Evolutionary conservation across 2,113 vertebrate genomes (phyloP).

Genomic region (Odontophorus gujanensis): DNA sequence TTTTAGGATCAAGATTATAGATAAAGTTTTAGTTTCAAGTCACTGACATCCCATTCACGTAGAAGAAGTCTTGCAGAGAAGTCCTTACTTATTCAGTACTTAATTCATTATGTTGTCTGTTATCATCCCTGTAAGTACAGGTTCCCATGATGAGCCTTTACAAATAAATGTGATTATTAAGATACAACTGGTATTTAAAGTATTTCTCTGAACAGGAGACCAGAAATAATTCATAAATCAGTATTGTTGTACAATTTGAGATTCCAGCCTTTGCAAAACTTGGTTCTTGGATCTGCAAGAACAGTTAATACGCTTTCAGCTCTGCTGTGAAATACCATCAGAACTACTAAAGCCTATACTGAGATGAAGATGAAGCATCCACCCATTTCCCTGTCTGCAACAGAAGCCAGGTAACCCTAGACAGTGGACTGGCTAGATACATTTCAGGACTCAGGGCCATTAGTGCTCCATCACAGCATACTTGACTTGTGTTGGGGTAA

Average conservation of each 20-base stretch:
- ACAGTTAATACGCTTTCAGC: neutral
- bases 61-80: constrained; percentile 1
- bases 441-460: neutral
- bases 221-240: neutral
- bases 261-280: neutral
- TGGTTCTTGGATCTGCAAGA: neutral
- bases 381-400: neutral
- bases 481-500: neutral
- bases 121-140: neutral
- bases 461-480: neutral
- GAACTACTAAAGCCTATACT: neutral
- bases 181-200: neutral
- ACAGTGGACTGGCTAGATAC: neutral
- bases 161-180: neutral
- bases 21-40: constrained; percentile 2
- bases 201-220: neutral
- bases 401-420: neutral
- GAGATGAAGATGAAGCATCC: fast-evolving
- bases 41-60: neutral
- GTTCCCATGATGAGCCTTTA: neutral
- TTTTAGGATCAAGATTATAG: neutral
- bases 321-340: neutral
- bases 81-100: neutral
- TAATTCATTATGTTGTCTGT: neutral
- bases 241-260: neutral